These are phyloP conservation scores for Percopsis omiscomaycus DNA, from an alignment of 2,797 vertebrate species.

Conservation along the genomic window DNA sequence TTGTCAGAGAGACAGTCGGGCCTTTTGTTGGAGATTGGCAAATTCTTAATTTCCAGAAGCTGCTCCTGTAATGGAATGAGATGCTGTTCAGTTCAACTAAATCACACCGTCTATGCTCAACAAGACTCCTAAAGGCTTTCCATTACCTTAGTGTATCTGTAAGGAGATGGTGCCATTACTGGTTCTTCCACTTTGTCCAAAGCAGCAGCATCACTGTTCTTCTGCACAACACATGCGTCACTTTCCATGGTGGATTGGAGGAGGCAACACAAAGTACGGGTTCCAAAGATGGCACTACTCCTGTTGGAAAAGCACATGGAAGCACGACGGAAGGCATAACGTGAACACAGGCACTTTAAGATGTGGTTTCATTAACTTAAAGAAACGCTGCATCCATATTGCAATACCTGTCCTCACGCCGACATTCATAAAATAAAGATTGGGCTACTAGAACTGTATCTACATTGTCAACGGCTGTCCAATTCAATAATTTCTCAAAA, in stretches of 20 bases:
- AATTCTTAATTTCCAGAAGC: conserved; percentile 93
- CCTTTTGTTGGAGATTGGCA: conserved; percentile 91
- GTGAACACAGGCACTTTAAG: not conserved
- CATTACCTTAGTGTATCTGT: conserved; percentile 91
- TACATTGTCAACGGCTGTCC: no score
- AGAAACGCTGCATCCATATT: no score
- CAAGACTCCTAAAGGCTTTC: not conserved
- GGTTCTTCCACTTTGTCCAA: conserved; percentile 45
- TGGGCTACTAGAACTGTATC: no score
- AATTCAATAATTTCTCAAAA: no score
- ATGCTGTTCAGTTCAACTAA: not conserved
- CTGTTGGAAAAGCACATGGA: conserved; percentile 29
- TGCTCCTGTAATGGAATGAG: conserved; percentile 81
- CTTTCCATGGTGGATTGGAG: conserved; percentile 85
- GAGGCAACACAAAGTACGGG: conserved; percentile 41
- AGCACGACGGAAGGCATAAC: no score
- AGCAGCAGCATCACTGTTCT: conserved; percentile 77
- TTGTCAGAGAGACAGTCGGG: conserved; percentile 94
- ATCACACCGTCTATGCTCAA: not conserved
- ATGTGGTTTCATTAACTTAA: no score
- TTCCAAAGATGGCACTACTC: conserved; percentile 34
- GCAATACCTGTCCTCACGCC: no score
- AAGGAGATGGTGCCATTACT: conserved; percentile 67
- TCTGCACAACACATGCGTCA: conserved; percentile 77
- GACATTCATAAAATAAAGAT: no score